Evolutionary conservation across 2,888 invertebrate genomes (phyloP).

Genomic region (Cabera pusaria): DNA sequence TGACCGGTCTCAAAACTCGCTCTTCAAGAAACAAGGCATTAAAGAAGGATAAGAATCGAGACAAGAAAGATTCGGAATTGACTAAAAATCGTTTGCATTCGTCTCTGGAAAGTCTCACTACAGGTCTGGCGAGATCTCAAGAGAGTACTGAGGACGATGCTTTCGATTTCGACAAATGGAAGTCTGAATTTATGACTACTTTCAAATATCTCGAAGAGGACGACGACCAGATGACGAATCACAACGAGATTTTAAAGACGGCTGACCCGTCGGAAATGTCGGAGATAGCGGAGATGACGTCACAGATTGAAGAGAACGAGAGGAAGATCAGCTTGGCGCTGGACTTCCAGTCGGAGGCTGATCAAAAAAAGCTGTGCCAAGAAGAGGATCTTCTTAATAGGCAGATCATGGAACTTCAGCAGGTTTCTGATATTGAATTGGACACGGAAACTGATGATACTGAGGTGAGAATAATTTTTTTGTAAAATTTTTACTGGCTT

Average conservation of each 20-base stretch:
- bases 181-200: slow-evolving; percentile 65
- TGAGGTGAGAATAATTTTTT: slow-evolving; percentile 80
- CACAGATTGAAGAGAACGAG: slow-evolving; percentile 79
- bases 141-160: slow-evolving; percentile 68
- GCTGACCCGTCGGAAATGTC: slow-evolving; percentile 78
- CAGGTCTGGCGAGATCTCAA: slow-evolving; percentile 67
- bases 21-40: slow-evolving; percentile 61
- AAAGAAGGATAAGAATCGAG: slow-evolving; percentile 62
- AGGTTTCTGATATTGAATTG: slow-evolving; percentile 88
- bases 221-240: slow-evolving; percentile 67
- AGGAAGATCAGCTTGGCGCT: slow-evolving; percentile 84
- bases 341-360: slow-evolving; percentile 87
- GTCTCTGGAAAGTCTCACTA: slow-evolving; percentile 70
- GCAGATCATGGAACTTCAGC: slow-evolving; percentile 89
- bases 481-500: too few relatives aligned
- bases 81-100: slow-evolving; percentile 72
- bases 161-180: slow-evolving; percentile 77
- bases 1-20: slow-evolving; percentile 82
- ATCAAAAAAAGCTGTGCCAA: slow-evolving; percentile 88
- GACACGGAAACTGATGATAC: slow-evolving; percentile 93
- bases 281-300: slow-evolving; percentile 78
- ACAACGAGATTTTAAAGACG: slow-evolving; percentile 66
- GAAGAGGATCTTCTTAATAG: slow-evolving; percentile 90
- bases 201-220: slow-evolving; percentile 74
- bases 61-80: slow-evolving; percentile 54